Percentiles rank a stretch among this genome's conserved stretches.
Conservation (phyloP, 1,140 invertebrate genomes). For the Nylanderia fulva region DNA sequence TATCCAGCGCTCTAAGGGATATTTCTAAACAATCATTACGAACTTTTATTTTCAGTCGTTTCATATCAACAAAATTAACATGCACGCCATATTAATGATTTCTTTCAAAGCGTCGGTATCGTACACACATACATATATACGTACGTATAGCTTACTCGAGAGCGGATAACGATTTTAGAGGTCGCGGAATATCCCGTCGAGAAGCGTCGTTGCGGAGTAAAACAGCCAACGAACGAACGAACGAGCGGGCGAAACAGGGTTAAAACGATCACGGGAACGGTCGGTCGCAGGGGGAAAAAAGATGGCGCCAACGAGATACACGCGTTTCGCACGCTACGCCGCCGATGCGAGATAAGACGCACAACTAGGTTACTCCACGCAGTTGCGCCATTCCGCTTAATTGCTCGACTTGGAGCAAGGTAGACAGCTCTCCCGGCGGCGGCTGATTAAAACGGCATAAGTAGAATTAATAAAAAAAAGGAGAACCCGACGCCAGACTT, state of each 20-base stretch:
- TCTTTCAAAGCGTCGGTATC: too few relatives aligned
- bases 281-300: slow-evolving; percentile 70
- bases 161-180: not conserved
- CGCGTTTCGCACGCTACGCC: slow-evolving; percentile 80
- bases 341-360: slow-evolving; percentile 80
- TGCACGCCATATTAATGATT: not conserved
- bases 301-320: slow-evolving; percentile 81
- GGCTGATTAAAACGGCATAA: slow-evolving; percentile 47
- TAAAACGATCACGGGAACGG: slow-evolving; percentile 60
- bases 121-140: too few relatives aligned
- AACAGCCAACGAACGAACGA: not conserved
- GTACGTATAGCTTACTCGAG: not conserved
- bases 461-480: slow-evolving; percentile 30
- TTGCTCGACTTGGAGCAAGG: slow-evolving; percentile 74
- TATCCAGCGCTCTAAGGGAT: too few relatives aligned
- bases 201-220: not conserved
- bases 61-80: not conserved
- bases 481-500: not conserved
- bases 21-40: too few relatives aligned
- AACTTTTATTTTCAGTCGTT: not conserved
- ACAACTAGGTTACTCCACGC: slow-evolving; percentile 81
- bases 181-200: not conserved
- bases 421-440: slow-evolving; percentile 29
- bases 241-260: not conserved
- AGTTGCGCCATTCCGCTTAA: slow-evolving; percentile 81